Percentiles rank a stretch among this genome's conserved stretches.
phyloP scores from a whole-genome alignment of 2,797 vertebrate genomes.

The Prionace glauca region DNA sequence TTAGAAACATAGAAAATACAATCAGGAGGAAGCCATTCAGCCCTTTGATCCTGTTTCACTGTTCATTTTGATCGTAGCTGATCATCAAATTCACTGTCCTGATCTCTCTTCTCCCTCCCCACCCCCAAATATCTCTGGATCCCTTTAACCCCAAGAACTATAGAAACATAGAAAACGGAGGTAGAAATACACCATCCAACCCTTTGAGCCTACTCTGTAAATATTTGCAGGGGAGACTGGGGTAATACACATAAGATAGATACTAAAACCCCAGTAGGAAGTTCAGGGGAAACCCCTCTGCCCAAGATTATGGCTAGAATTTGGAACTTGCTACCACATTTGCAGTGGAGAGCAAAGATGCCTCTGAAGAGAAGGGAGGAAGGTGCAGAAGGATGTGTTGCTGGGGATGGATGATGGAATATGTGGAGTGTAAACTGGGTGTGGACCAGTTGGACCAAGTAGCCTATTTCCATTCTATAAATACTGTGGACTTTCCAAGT shows the following conservation, averaged over 20 bases:
- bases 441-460: neutral
- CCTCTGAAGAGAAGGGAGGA: neutral
- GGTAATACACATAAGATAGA: neutral
- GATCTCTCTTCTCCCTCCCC: no score
- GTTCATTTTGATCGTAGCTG: no score
- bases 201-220: no score
- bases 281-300: neutral
- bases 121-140: no score
- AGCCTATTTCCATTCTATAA: neutral
- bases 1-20: neutral
- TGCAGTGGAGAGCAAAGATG: neutral
- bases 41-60: no score
- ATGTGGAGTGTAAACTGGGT: neutral
- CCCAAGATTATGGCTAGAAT: neutral
- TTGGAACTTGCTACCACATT: neutral
- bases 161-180: no score
- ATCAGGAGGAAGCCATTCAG: no score
- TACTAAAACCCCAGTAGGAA: neutral
- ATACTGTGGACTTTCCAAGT: neutral
- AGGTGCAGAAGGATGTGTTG: neutral
- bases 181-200: no score
- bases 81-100: no score
- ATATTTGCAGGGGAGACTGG: no score
- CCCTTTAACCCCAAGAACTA: no score
- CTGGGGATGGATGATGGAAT: neutral